phyloP scores from a whole-genome alignment of 1,140 invertebrate genomes.

The Leptinotarsa undecemlineata region DNA sequence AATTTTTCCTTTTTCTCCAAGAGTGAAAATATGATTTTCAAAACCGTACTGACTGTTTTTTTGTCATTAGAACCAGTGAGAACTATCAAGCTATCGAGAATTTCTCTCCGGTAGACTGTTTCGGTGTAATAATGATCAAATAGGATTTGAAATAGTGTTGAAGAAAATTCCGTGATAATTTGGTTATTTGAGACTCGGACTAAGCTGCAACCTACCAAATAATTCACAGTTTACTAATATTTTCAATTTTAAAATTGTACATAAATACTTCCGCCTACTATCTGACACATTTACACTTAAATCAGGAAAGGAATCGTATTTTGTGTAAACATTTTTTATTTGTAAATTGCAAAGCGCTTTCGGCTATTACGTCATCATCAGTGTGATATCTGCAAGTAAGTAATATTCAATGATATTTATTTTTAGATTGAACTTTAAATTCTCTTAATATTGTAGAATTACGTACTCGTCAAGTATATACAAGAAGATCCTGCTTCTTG shows the following conservation, averaged over 20 bases:
- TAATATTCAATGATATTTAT: no score
- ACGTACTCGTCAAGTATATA: no score
- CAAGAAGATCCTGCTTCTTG: no score
- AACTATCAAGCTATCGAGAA: constrained; percentile 44
- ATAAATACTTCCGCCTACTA: background rate
- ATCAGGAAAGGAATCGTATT: no score
- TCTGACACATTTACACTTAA: background rate
- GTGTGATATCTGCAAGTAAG: no score
- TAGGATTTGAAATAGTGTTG: constrained; percentile 38
- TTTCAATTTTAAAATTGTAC: background rate
- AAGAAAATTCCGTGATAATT: constrained; percentile 39
- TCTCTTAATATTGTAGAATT: no score
- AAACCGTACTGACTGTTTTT: constrained; percentile 35
- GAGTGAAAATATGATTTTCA: constrained; percentile 43
- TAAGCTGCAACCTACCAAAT: constrained; percentile 40
- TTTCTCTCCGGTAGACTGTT: constrained; percentile 41
- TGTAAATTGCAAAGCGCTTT: no score
- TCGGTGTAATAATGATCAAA: constrained; percentile 42
- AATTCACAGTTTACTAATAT: background rate
- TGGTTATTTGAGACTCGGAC: constrained; percentile 36
- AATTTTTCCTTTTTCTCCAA: constrained; percentile 42
- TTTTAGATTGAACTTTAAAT: no score
- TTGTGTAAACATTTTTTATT: no score
- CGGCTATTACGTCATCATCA: no score
- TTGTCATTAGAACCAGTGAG: constrained; percentile 39